phyloP scores from a whole-genome alignment of 2,113 vertebrate genomes.

The Sinocyclocheilus grahami region DNA sequence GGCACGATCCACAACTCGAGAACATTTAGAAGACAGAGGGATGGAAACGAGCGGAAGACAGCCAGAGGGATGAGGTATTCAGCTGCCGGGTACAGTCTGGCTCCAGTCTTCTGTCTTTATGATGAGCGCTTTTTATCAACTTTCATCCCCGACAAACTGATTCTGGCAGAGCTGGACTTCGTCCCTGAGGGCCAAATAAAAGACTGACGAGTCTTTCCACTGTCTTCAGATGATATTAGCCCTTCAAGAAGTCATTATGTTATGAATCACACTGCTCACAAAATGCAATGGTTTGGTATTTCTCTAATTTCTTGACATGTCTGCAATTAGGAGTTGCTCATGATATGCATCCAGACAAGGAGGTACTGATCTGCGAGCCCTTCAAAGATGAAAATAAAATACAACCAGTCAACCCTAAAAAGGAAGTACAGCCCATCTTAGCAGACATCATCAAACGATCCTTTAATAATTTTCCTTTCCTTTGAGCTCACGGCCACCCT shows the following conservation, averaged over 20 bases:
- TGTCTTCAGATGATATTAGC: constrained; percentile 18
- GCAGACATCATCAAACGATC: constrained; percentile 6
- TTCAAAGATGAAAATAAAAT: constrained; percentile 15
- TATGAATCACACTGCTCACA: background rate
- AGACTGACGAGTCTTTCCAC: constrained; percentile 19
- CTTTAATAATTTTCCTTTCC: constrained; percentile 4
- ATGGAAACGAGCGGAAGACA: constrained; percentile 27
- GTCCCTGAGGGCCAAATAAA: background rate
- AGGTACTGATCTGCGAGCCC: background rate
- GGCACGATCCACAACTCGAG: background rate
- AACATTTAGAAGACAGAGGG: background rate
- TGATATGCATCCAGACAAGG: background rate
- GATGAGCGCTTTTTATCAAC: background rate
- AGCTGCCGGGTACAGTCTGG: constrained; percentile 11
- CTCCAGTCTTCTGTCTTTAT: constrained; percentile 13
- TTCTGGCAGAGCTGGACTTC: background rate
- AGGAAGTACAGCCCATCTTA: constrained; percentile 1
- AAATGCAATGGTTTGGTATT: background rate
- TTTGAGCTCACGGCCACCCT: constrained; percentile 38
- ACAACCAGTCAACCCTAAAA: constrained; percentile 9
- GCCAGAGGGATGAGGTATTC: constrained; percentile 22
- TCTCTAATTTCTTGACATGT: background rate
- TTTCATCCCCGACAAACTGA: background rate
- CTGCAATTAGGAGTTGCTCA: background rate
- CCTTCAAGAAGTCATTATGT: constrained; percentile 6